phyloP scores from a whole-genome alignment of 1,140 invertebrate genomes.

The Potamilus streckersoni region DNA sequence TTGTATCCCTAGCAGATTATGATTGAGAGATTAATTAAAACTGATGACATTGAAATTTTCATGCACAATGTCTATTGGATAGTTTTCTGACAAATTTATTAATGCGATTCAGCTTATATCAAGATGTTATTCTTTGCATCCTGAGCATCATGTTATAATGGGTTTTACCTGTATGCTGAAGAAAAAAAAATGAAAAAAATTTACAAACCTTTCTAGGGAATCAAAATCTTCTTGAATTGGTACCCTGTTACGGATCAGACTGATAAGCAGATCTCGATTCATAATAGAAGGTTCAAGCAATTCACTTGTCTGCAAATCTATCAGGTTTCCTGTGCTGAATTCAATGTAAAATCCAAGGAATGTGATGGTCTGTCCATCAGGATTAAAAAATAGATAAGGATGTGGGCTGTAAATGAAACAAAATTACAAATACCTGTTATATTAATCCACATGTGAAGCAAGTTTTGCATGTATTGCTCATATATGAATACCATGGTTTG shows the following conservation, averaged over 20 bases:
- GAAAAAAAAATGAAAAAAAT: neutral
- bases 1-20: too few species aligned
- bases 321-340: constrained; percentile 30
- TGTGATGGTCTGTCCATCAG: constrained; percentile 23
- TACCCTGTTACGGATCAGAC: constrained; percentile 31
- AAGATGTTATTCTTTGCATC: too few species aligned
- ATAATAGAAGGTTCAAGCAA: constrained; percentile 32
- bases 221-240: constrained; percentile 47
- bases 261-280: constrained; percentile 11
- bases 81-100: too few species aligned
- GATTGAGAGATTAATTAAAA: too few species aligned
- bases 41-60: too few species aligned
- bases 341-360: constrained; percentile 55
- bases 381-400: constrained; percentile 57
- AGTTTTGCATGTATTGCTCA: too few species aligned
- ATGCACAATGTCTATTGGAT: too few species aligned
- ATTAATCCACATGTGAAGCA: neutral
- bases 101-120: too few species aligned
- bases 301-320: constrained; percentile 27
- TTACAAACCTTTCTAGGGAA: constrained; percentile 31
- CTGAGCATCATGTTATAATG: too few species aligned
- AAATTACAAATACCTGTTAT: neutral
- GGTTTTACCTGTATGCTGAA: too few species aligned
- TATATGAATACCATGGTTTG: too few species aligned
- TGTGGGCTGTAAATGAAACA: constrained; percentile 43